Evolutionary conservation across 2,888 invertebrate species (phyloP).

Genomic region (Machimus atricapillus): DNA sequence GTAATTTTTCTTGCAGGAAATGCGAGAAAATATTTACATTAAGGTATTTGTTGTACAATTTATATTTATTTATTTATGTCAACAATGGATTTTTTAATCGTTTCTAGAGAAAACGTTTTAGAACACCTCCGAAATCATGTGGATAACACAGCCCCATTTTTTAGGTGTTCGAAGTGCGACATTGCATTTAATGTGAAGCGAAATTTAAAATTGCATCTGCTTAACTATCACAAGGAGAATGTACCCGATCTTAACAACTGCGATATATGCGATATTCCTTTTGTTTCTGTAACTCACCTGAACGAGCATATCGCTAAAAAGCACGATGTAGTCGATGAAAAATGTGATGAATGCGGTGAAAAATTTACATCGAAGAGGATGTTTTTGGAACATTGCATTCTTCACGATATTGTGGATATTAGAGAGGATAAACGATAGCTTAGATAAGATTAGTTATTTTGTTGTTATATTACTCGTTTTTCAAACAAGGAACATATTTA

Average conservation of each 20-base stretch:
- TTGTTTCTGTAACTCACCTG: conserved; percentile 44
- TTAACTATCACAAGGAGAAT: conserved; percentile 45
- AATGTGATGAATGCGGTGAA: conserved; percentile 43
- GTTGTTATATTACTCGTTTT: not conserved
- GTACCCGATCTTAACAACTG: conserved; percentile 40
- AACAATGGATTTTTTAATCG: not conserved
- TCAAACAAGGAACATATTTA: too few relatives aligned
- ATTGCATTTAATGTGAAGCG: conserved; percentile 46
- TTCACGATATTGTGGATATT: conserved; percentile 41
- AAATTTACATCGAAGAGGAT: conserved; percentile 45
- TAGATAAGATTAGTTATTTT: not conserved
- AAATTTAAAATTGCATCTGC: conserved; percentile 45
- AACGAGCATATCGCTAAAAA: conserved; percentile 43
- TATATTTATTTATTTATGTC: not conserved
- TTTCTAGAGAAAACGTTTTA: conserved; percentile 46
- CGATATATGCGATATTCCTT: conserved; percentile 25
- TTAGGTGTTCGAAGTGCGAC: conserved; percentile 45
- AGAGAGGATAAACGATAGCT: not conserved
- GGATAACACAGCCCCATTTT: conserved; percentile 1
- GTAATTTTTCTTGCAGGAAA: not conserved
- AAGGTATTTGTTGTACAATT: not conserved
- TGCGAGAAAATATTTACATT: conserved; percentile 1
- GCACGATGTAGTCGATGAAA: conserved; percentile 44
- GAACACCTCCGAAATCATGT: conserved; percentile 45
- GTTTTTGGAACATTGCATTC: conserved; percentile 44